phyloP scores from a whole-genome alignment of 1,140 invertebrate species.

The Euschistus heros region DNA sequence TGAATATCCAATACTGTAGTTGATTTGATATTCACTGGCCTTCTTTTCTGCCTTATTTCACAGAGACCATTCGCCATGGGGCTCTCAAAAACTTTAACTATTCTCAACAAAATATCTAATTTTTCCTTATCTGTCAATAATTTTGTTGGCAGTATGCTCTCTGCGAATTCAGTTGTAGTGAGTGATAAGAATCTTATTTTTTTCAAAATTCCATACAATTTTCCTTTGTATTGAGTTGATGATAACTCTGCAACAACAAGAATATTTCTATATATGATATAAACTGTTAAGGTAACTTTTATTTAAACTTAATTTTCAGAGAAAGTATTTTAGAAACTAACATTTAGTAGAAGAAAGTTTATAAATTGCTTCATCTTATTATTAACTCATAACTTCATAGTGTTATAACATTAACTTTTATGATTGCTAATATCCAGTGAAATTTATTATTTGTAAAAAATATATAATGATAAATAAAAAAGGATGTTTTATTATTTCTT shows the following conservation, averaged over 20 bases:
- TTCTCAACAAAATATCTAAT: constrained; percentile 45
- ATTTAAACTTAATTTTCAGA: too few species aligned
- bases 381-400: too few species aligned
- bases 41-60: constrained; percentile 19
- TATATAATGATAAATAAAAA: too few species aligned
- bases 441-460: too few species aligned
- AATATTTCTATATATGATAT: too few species aligned
- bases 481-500: too few species aligned
- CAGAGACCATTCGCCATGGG: constrained; percentile 24
- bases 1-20: constrained; percentile 6
- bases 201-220: constrained; percentile 35
- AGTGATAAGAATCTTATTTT: constrained; percentile 66
- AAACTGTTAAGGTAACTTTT: too few species aligned
- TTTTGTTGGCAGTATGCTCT: constrained; percentile 57
- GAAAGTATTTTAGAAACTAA: too few species aligned
- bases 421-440: too few species aligned
- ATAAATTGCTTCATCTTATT: too few species aligned
- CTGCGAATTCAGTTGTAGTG: constrained; percentile 66
- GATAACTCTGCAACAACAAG: constrained; percentile 6
- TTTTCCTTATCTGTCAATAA: constrained; percentile 62
- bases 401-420: too few species aligned
- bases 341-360: too few species aligned
- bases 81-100: not conserved
- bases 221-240: not conserved
- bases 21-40: not conserved